Evolutionary conservation across 2,797 vertebrate species (phyloP).

Genomic region (Propithecus perrieri): DNA sequence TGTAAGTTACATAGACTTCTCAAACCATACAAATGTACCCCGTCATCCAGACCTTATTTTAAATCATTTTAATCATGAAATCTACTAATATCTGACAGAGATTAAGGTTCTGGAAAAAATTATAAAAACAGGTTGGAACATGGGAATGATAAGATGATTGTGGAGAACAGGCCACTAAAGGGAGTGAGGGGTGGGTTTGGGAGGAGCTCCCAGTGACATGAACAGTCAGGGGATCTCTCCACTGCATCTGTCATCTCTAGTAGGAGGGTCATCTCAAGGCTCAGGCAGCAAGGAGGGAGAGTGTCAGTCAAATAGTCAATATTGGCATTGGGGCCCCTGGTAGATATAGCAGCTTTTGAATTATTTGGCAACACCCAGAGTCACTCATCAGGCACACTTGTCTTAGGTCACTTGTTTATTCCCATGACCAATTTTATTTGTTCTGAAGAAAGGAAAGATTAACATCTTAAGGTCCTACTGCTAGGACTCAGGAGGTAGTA

Average conservation of each 20-base stretch:
- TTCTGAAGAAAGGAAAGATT: slow-evolving; percentile 56
- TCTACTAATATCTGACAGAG: background rate
- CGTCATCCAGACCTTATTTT: background rate
- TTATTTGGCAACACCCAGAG: background rate
- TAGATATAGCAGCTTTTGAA: background rate
- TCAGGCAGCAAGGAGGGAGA: background rate
- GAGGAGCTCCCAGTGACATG: background rate
- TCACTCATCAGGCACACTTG: slow-evolving; percentile 5
- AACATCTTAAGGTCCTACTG: background rate
- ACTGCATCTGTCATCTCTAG: background rate
- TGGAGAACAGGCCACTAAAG: background rate
- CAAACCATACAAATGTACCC: background rate
- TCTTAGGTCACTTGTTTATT: slow-evolving; percentile 52
- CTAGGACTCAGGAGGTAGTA: background rate
- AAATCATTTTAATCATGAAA: background rate
- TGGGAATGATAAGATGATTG: background rate
- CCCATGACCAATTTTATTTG: background rate
- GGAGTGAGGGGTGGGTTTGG: background rate
- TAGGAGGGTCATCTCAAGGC: background rate
- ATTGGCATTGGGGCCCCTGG: background rate
- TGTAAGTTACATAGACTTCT: background rate
- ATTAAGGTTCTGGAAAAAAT: background rate
- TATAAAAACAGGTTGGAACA: background rate
- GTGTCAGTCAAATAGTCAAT: background rate
- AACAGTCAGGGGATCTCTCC: background rate